A percentile compares a stretch with the other conserved stretches of the same genome.
Conservation (phyloP, 1,140 invertebrate species). For the Conus ventricosus region DNA sequence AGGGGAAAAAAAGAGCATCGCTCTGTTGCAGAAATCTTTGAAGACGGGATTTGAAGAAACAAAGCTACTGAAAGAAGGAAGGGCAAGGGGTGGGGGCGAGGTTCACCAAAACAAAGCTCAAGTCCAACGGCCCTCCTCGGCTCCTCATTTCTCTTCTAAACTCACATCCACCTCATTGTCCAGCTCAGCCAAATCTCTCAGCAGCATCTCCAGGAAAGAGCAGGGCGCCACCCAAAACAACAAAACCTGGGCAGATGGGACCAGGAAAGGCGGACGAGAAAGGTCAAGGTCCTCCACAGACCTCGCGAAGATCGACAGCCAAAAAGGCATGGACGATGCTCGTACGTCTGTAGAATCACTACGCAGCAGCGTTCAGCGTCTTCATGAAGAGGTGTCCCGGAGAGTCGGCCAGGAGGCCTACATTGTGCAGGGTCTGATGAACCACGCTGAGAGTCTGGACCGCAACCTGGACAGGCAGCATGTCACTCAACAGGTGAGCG, state of each 20-base stretch:
- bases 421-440: constrained; percentile 26
- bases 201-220: background rate
- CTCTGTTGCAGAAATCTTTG: background rate
- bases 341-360: background rate
- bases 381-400: constrained; percentile 16
- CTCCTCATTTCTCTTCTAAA: background rate
- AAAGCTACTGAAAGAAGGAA: background rate
- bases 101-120: background rate
- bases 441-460: background rate
- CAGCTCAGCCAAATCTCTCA: background rate
- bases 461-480: background rate
- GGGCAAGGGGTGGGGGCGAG: background rate
- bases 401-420: constrained; percentile 29
- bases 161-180: background rate
- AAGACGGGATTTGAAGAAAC: background rate
- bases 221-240: background rate
- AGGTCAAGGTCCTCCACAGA: constrained; percentile 10
- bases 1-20: background rate
- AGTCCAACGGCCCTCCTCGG: background rate
- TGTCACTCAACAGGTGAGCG: background rate
- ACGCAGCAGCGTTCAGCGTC: constrained; percentile 25
- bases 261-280: background rate
- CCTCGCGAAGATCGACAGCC: background rate
- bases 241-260: background rate
- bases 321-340: no score